phyloP scores from a whole-genome alignment of 2,797 vertebrate genomes.

The Lateolabrax maculatus region DNA sequence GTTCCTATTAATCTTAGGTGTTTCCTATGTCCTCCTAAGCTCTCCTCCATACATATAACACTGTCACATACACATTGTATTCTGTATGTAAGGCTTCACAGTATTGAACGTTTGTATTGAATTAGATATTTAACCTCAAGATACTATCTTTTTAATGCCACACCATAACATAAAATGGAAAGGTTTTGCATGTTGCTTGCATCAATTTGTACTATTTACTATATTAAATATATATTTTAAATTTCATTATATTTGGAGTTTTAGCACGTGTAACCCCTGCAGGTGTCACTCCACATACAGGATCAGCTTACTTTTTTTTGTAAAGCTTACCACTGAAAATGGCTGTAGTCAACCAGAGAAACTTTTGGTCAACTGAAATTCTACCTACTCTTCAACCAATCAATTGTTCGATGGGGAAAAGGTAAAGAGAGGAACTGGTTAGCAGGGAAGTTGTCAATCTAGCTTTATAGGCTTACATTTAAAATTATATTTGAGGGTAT shows the following conservation, averaged over 20 bases:
- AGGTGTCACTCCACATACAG: slow-evolving; percentile 66
- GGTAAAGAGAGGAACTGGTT: too few species aligned
- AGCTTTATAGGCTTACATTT: too few species aligned
- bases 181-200: slow-evolving; percentile 22
- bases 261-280: slow-evolving; percentile 80
- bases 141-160: slow-evolving; percentile 26
- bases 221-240: too few species aligned
- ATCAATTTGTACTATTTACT: slow-evolving; percentile 11
- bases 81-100: background rate
- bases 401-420: too few species aligned
- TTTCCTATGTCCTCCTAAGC: slow-evolving; percentile 11
- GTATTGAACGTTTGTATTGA: slow-evolving; percentile 22
- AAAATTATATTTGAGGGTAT: too few species aligned
- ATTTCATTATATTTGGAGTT: too few species aligned
- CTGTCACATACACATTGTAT: background rate
- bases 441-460: too few species aligned
- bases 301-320: slow-evolving; percentile 5
- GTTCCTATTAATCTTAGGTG: slow-evolving; percentile 27
- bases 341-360: too few species aligned
- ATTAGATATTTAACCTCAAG: slow-evolving; percentile 2
- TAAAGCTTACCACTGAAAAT: background rate
- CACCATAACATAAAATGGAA: slow-evolving; percentile 20
- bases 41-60: background rate
- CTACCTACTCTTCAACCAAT: too few species aligned
- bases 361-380: too few species aligned